Evolutionary conservation across 2,888 invertebrate species (phyloP).

Genomic region (Eudasyphora cyanicolor): DNA sequence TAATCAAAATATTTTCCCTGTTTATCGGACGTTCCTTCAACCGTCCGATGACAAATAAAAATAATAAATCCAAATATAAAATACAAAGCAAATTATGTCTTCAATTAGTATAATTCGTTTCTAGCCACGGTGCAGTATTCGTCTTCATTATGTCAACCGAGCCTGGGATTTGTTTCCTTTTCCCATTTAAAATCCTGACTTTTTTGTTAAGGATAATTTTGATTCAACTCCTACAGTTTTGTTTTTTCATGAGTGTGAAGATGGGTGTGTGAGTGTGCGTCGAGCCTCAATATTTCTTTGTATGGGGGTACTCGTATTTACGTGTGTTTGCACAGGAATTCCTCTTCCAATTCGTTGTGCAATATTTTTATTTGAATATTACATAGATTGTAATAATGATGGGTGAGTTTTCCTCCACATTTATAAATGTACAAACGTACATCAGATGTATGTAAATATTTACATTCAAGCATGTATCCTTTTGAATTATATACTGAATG

Average conservation of each 20-base stretch:
- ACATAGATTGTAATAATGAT: slow-evolving; percentile 24
- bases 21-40: no score
- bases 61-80: no score
- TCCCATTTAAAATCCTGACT: slow-evolving; percentile 20
- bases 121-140: not conserved
- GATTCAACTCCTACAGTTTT: not conserved
- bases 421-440: not conserved
- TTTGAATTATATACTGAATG: not conserved
- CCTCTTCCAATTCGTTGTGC: not conserved
- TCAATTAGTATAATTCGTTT: no score
- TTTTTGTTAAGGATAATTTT: slow-evolving; percentile 9
- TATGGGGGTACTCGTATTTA: no score
- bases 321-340: not conserved
- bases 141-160: not conserved
- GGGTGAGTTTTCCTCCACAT: not conserved
- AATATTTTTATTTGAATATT: slow-evolving; percentile 20
- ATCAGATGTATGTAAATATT: not conserved
- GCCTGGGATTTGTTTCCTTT: slow-evolving; percentile 22
- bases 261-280: not conserved
- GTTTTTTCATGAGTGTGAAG: not conserved
- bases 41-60: no score
- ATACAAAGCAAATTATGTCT: no score
- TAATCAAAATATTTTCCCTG: no score
- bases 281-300: no score
- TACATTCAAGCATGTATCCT: not conserved